phyloP scores from a whole-genome alignment of 2,888 invertebrate species.

The Coenonympha arcania region DNA sequence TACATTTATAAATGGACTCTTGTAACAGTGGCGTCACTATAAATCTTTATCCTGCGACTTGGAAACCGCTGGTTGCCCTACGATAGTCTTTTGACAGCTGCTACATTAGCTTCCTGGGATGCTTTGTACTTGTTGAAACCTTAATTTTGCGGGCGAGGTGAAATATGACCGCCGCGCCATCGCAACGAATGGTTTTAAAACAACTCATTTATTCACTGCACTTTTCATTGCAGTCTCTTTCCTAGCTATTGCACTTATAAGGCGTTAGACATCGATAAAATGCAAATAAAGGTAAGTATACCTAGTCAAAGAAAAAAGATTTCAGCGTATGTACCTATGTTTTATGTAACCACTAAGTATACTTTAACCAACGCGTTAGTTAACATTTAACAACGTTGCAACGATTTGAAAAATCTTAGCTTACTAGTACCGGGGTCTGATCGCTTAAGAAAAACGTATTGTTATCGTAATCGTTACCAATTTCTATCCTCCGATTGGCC shows the following conservation, averaged over 20 bases:
- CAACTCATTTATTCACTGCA: slow-evolving; percentile 2
- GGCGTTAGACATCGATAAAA: neutral
- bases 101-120: slow-evolving; percentile 43
- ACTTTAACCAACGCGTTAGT: too few relatives aligned
- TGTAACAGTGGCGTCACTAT: too few relatives aligned
- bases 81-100: slow-evolving; percentile 41
- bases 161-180: slow-evolving; percentile 22
- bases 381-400: too few relatives aligned
- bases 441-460: too few relatives aligned
- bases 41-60: neutral
- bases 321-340: too few relatives aligned
- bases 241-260: neutral
- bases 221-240: neutral
- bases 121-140: slow-evolving; percentile 40
- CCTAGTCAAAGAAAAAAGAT: too few relatives aligned
- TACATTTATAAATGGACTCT: too few relatives aligned
- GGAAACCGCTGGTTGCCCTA: slow-evolving; percentile 20
- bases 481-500: too few relatives aligned
- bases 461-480: too few relatives aligned
- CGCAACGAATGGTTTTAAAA: neutral
- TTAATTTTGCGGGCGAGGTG: slow-evolving; percentile 30
- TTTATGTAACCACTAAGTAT: too few relatives aligned
- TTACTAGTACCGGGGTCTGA: too few relatives aligned
- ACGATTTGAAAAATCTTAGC: too few relatives aligned
- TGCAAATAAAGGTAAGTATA: neutral